Conservation (phyloP, 2,888 invertebrate genomes). For the Calephelis perditalis region DNA sequence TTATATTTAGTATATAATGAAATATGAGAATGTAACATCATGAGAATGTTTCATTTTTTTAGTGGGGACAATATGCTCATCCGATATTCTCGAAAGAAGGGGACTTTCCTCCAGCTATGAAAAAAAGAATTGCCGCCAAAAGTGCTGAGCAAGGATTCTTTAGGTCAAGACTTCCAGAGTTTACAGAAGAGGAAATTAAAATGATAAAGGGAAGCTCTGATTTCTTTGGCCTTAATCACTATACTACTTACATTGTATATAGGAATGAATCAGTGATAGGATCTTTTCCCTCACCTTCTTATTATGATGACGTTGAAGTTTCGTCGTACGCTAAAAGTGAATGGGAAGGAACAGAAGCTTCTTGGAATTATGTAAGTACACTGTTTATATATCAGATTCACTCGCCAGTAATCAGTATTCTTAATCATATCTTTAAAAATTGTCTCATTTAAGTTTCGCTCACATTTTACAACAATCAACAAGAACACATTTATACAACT, state of each 20-base stretch:
- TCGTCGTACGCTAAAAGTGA: not conserved
- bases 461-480: too few relatives aligned
- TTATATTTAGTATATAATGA: too few relatives aligned
- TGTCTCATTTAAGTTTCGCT: too few relatives aligned
- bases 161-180: constrained; percentile 55
- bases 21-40: too few relatives aligned
- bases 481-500: too few relatives aligned
- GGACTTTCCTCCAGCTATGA: constrained; percentile 79
- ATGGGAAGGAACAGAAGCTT: not conserved
- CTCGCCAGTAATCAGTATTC: too few relatives aligned
- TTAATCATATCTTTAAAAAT: too few relatives aligned
- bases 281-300: constrained; percentile 34
- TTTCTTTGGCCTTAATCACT: constrained; percentile 79
- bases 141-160: constrained; percentile 66
- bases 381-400: too few relatives aligned
- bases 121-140: constrained; percentile 65
- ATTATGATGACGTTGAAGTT: constrained; percentile 35
- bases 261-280: constrained; percentile 37
- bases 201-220: constrained; percentile 46
- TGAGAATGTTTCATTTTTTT: constrained; percentile 32
- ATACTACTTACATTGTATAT: constrained; percentile 61
- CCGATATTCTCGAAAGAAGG: constrained; percentile 78
- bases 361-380: not conserved
- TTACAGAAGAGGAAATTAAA: constrained; percentile 53
- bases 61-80: constrained; percentile 77